A percentile compares a stretch with the other conserved stretches of the same genome.
These are phyloP conservation scores for Lepilemur septentrionalis DNA, from an alignment of 2,797 vertebrate genomes.

Conservation along the genomic window DNA sequence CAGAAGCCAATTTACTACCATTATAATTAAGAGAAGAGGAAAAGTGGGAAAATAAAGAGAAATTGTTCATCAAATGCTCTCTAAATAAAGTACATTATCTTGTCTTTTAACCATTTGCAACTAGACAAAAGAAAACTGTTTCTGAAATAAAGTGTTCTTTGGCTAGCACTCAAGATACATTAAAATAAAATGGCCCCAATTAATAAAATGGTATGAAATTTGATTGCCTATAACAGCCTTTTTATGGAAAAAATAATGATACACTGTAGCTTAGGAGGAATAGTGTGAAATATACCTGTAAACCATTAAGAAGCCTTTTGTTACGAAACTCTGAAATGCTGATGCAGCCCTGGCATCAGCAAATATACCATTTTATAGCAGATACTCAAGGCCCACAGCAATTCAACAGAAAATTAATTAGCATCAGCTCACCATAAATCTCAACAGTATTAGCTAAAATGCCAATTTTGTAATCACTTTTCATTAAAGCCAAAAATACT, in stretches of 20 bases:
- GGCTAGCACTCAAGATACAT: slow-evolving; percentile 73
- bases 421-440: slow-evolving; percentile 86
- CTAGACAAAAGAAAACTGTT: slow-evolving; percentile 69
- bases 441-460: slow-evolving; percentile 88
- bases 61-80: slow-evolving; percentile 44
- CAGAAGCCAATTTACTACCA: slow-evolving; percentile 22
- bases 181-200: slow-evolving; percentile 67
- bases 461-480: slow-evolving; percentile 89
- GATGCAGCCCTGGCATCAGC: slow-evolving; percentile 83
- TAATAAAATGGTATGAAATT: slow-evolving; percentile 72
- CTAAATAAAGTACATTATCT: slow-evolving; percentile 42
- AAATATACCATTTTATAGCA: slow-evolving; percentile 85
- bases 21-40: not conserved
- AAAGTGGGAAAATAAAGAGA: slow-evolving; percentile 28
- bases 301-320: slow-evolving; percentile 82
- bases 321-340: slow-evolving; percentile 83
- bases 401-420: slow-evolving; percentile 90
- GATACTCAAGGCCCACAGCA: slow-evolving; percentile 84
- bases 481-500: slow-evolving; percentile 90
- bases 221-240: slow-evolving; percentile 65
- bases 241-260: slow-evolving; percentile 79
- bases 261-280: slow-evolving; percentile 77
- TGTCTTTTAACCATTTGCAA: not conserved
- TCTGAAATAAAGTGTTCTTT: slow-evolving; percentile 67
- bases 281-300: slow-evolving; percentile 82